Evolutionary conservation across 2,797 vertebrate genomes (phyloP).

Genomic region (Dermochelys coriacea): DNA sequence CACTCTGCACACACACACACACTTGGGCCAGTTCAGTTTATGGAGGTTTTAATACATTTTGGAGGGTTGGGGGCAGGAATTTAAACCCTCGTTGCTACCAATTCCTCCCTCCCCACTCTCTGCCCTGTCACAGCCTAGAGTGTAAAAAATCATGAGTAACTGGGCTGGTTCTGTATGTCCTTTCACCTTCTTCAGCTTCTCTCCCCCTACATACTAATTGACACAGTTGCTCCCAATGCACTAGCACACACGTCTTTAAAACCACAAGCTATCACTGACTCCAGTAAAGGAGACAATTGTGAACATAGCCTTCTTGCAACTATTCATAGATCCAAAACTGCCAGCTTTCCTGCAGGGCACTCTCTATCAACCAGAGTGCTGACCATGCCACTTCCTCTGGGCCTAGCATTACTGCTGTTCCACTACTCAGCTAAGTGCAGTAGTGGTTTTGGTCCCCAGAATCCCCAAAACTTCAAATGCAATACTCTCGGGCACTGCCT

Average conservation of each 20-base stretch:
- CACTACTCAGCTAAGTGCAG: not conserved
- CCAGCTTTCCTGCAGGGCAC: not conserved
- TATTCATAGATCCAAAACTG: not conserved
- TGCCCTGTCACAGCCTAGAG: accelerated
- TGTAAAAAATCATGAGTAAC: not conserved
- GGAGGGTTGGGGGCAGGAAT: not conserved
- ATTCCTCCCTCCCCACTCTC: not conserved
- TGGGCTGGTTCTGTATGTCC: not conserved
- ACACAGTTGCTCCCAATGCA: not conserved
- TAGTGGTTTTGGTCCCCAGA: not conserved
- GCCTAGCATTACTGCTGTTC: not conserved
- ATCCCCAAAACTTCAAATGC: not conserved
- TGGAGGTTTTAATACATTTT: not conserved
- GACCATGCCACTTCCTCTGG: not conserved
- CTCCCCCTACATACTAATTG: not conserved
- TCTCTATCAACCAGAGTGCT: not conserved
- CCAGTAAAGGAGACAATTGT: not conserved
- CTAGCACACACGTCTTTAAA: not conserved
- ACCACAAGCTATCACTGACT: not conserved
- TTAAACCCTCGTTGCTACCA: slow-evolving; percentile 24
- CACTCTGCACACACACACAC: not conserved
- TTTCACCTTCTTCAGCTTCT: not conserved
- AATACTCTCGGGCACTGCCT: not conserved
- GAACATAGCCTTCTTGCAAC: not conserved
- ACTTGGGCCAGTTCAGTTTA: not conserved